These are phyloP conservation scores for Tachysurus vachellii DNA, from an alignment of 2,113 vertebrate genomes.

Conservation along the genomic window DNA sequence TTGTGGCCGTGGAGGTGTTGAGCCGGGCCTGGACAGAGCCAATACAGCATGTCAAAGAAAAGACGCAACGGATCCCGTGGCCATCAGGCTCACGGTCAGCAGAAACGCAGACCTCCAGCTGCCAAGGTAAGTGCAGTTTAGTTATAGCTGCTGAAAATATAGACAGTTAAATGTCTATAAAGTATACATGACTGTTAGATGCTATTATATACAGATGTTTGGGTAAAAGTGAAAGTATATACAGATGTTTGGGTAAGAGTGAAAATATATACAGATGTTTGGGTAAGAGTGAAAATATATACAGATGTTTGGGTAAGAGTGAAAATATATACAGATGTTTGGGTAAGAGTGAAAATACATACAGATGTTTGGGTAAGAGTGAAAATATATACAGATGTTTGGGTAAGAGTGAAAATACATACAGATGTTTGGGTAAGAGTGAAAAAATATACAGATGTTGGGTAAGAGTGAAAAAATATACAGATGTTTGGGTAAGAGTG, in stretches of 20 bases:
- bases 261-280: not conserved
- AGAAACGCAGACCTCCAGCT: slow-evolving; percentile 10
- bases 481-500: not conserved
- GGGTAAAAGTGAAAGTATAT: not conserved
- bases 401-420: not conserved
- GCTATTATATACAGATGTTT: not conserved
- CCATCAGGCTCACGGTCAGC: slow-evolving; percentile 24
- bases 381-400: not conserved
- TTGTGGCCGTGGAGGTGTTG: not conserved
- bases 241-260: not conserved
- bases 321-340: not conserved
- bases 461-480: not conserved
- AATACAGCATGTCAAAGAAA: slow-evolving; percentile 39
- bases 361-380: not conserved
- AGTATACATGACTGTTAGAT: no score
- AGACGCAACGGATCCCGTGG: slow-evolving; percentile 41
- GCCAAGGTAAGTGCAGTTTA: slow-evolving; percentile 25
- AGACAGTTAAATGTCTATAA: not conserved
- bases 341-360: not conserved
- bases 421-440: not conserved
- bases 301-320: not conserved
- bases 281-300: not conserved
- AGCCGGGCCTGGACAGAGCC: not conserved
- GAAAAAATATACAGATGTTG: not conserved
- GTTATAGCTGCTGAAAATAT: not conserved